These are phyloP conservation scores for Exocentrus adspersus DNA, from an alignment of 2,888 invertebrate genomes.

Conservation along the genomic window DNA sequence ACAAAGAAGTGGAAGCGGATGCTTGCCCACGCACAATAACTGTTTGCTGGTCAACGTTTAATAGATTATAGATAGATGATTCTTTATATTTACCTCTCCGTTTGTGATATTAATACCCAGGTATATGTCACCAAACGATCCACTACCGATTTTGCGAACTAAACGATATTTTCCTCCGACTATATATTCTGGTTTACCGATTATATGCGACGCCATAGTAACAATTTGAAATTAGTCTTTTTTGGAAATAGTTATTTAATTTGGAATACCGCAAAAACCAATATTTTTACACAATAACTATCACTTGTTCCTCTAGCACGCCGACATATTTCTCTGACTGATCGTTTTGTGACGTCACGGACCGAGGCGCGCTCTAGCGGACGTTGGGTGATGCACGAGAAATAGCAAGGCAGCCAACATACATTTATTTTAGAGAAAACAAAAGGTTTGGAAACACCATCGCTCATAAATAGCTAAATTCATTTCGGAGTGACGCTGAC, in stretches of 20 bases:
- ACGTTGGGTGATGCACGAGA: not conserved
- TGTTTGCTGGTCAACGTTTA: not conserved
- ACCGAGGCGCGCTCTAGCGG: slow-evolving; percentile 27
- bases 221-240: slow-evolving; percentile 58
- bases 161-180: slow-evolving; percentile 94
- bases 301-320: slow-evolving; percentile 66
- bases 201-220: slow-evolving; percentile 61
- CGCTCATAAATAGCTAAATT: too few relatives aligned
- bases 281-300: slow-evolving; percentile 63
- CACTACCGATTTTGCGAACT: slow-evolving; percentile 97
- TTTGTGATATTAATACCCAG: slow-evolving; percentile 91
- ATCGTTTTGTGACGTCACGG: slow-evolving; percentile 59
- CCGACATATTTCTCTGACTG: slow-evolving; percentile 68
- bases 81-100: slow-evolving; percentile 77
- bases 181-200: slow-evolving; percentile 76
- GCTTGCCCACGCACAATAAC: not conserved
- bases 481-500: too few relatives aligned
- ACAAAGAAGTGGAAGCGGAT: slow-evolving; percentile 36
- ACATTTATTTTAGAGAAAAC: too few relatives aligned
- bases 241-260: slow-evolving; percentile 59
- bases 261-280: slow-evolving; percentile 61
- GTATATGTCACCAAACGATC: slow-evolving; percentile 99
- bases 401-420: not conserved
- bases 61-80: not conserved
- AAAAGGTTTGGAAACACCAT: too few relatives aligned